Percentiles rank a stretch among this genome's conserved stretches.
Evolutionary conservation across 2,797 vertebrate species (phyloP).

Genomic region (Chelidonichthys spinosus): DNA sequence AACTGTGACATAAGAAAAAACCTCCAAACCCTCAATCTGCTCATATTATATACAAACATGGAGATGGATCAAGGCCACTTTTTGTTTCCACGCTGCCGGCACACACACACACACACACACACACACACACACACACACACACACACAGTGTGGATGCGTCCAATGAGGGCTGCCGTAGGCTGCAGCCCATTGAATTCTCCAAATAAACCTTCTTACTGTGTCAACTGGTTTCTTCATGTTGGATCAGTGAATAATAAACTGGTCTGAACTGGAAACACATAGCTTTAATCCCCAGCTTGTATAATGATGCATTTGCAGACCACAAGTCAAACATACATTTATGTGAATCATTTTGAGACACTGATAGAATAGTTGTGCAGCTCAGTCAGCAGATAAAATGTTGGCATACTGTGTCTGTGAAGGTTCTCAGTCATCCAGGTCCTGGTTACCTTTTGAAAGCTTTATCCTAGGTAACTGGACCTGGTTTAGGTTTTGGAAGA

Average conservation of each 20-base stretch:
- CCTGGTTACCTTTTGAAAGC: no score
- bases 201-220: conserved; percentile 19
- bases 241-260: neutral
- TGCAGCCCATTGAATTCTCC: conserved; percentile 10
- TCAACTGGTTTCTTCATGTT: neutral
- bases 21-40: conserved; percentile 44
- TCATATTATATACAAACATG: conserved; percentile 52
- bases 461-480: no score
- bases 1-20: neutral
- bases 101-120: conserved; percentile 2
- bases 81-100: conserved; percentile 66
- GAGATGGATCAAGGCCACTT: conserved; percentile 13
- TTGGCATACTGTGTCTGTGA: no score
- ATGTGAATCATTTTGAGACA: no score
- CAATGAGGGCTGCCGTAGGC: conserved; percentile 34
- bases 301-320: no score
- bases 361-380: no score
- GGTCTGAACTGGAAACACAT: neutral
- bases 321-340: no score
- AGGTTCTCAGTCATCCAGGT: no score
- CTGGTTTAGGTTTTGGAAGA: no score
- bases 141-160: neutral
- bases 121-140: conserved; percentile 10
- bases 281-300: no score
- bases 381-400: no score